Evolutionary conservation across 2,888 invertebrate genomes (phyloP), one percentile per base, ranked within the genome.

Genomic region (Nudaria mundana): DNA sequence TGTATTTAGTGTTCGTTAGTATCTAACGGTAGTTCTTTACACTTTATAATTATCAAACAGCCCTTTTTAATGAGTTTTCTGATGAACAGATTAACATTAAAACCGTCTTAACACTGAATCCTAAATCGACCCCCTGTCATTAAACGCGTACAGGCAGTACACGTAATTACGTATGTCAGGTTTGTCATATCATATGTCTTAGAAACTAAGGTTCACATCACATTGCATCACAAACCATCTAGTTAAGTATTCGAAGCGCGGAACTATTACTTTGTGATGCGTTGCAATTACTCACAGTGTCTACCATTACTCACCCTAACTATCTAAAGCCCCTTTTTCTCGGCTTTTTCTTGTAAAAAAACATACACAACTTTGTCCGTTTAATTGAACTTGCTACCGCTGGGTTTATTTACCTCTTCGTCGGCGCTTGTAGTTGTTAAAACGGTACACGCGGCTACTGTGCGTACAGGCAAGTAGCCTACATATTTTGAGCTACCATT

Each of bases 401-500:
- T 33, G 25, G 40, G 58, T 52, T 57, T 62, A 62, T 59, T 62
- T 59, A 59, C 58, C 62, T 54, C 60, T 32, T 26, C 13, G 30
- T 31, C 15, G 7, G 41, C 32, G 45, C 51, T n/a, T n/a, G n/a
- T n/a, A 47, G 52, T 58, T 56, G 64, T 65, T 64, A 63, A 63
- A 65, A 63, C 60, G 63, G 66, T 49, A 63, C 52, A 36, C 30
- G 46, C 36, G 34, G 60, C 58, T 62, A 62, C 63, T 37, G 58
- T 59, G 50, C 40, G 44, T 44, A 34, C 48, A 40, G 44, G 44
- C 47, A 43, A 37, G 37, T 58, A 55, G 52, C 59, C 63, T 58
- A 58, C 52, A 52, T 58, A 57, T 49, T 48, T 44, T 40, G 37
- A 40, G 40, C 5, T 13, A 30, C 35, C 35, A 44, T 42, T 47